These are phyloP conservation scores for Perithous albicinctus DNA, from an alignment of 2,888 invertebrate species.

Conservation along the genomic window DNA sequence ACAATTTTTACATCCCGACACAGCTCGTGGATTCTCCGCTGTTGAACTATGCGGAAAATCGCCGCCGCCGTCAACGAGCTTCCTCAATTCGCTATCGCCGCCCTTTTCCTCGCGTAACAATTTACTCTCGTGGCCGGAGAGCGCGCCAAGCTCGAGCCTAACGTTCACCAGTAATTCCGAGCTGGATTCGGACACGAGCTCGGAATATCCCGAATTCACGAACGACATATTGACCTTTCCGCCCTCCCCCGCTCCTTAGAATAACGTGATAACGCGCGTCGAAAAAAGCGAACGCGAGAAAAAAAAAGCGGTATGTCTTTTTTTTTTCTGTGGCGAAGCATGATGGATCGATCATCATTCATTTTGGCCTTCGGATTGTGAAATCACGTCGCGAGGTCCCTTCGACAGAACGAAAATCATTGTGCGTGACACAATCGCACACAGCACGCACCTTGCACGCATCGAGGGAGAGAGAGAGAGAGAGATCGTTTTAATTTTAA, in stretches of 20 bases:
- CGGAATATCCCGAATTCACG: constrained; percentile 84
- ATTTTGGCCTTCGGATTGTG: constrained; percentile 15
- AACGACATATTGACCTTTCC: constrained; percentile 83
- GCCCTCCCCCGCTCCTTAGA: constrained; percentile 82
- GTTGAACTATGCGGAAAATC: constrained; percentile 83
- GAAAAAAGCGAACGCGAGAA: background rate
- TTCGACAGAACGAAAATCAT: constrained; percentile 18
- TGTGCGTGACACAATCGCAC: constrained; percentile 38
- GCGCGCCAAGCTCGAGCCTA: constrained; percentile 82
- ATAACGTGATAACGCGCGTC: background rate
- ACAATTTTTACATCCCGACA: constrained; percentile 79
- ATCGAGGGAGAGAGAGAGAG: too few species aligned
- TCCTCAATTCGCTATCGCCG: constrained; percentile 86
- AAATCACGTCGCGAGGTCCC: background rate
- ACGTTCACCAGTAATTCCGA: constrained; percentile 84
- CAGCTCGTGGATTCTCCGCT: constrained; percentile 78
- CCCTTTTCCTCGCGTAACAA: constrained; percentile 83
- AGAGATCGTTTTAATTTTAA: background rate
- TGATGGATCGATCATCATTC: constrained; percentile 27
- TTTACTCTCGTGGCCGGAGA: constrained; percentile 82
- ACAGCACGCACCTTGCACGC: constrained; percentile 33
- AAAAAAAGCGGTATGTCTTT: constrained; percentile 14
- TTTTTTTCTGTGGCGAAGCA: background rate
- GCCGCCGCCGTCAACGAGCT: constrained; percentile 86
- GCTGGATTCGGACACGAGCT: constrained; percentile 82